Evolutionary conservation across 2,888 invertebrate genomes (phyloP).

Genomic region (Synergus umbraculus): DNA sequence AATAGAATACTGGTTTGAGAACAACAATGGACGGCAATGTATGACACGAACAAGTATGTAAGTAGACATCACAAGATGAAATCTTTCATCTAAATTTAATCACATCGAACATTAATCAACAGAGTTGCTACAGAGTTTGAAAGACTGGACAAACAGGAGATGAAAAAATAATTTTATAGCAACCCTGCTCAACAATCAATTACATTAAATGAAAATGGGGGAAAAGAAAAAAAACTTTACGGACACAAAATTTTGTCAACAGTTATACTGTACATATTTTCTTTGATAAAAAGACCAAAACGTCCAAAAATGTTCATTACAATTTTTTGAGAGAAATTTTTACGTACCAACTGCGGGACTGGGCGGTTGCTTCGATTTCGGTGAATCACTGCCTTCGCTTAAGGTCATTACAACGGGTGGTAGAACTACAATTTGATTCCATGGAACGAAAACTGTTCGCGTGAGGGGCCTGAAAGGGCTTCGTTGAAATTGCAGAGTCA

Average conservation of each 20-base stretch:
- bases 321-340: neutral
- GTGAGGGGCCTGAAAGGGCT: constrained; percentile 94
- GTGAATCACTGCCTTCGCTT: constrained; percentile 80
- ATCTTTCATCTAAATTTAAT: constrained; percentile 23
- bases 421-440: constrained; percentile 98
- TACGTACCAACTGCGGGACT: constrained; percentile 75
- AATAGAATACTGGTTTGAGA: constrained; percentile 30
- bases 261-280: neutral
- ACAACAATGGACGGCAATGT: constrained; percentile 40
- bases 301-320: constrained; percentile 34
- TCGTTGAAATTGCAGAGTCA: constrained; percentile 96
- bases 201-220: neutral
- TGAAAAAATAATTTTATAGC: neutral
- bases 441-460: constrained; percentile 95
- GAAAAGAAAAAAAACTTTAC: neutral
- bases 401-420: constrained; percentile 91
- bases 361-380: constrained; percentile 74
- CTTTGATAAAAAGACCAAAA: constrained; percentile 16
- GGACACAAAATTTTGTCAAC: neutral
- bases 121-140: neutral
- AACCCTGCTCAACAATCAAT: neutral
- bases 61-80: constrained; percentile 26
- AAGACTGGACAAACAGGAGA: neutral
- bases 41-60: constrained; percentile 10
- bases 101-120: constrained; percentile 22